Evolutionary conservation across 2,113 vertebrate genomes (phyloP).

Genomic region (Hiodon alosoides): DNA sequence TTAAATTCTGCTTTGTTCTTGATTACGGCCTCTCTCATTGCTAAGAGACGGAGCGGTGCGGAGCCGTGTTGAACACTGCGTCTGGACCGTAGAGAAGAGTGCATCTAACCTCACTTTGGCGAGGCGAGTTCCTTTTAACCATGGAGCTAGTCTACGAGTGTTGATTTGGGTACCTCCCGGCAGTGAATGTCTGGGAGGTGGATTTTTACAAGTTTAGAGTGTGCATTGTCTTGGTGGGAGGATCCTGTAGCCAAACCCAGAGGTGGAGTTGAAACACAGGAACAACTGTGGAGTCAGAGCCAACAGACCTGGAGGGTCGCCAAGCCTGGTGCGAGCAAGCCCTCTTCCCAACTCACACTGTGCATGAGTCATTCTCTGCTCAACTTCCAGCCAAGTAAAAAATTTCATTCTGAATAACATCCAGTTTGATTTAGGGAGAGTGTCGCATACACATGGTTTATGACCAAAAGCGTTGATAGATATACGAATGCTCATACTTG

Average conservation of each 20-base stretch:
- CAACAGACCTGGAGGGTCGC: constrained; percentile 61
- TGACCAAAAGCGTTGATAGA: background rate
- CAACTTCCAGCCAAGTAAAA: constrained; percentile 32
- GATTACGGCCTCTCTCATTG: too few species aligned
- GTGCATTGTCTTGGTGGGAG: constrained; percentile 30
- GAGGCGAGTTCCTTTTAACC: background rate
- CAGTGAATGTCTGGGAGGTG: constrained; percentile 14
- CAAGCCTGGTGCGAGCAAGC: constrained; percentile 49
- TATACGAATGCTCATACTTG: background rate
- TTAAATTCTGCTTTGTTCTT: too few species aligned
- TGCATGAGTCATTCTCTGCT: constrained; percentile 46
- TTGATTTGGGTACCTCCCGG: background rate
- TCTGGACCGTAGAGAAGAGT: background rate
- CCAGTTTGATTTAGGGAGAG: constrained; percentile 4
- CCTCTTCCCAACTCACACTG: constrained; percentile 27
- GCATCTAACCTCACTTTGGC: background rate
- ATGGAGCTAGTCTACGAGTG: background rate
- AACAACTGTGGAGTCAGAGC: constrained; percentile 52
- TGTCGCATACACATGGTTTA: background rate
- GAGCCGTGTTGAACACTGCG: too few species aligned
- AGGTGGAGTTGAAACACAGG: constrained; percentile 46
- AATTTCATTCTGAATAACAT: constrained; percentile 11
- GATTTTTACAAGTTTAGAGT: constrained; percentile 31
- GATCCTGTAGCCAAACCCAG: constrained; percentile 34
- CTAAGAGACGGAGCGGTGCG: too few species aligned